These are phyloP conservation scores for Heterotilapia buettikoferi DNA, from an alignment of 2,113 vertebrate species.

Conservation along the genomic window DNA sequence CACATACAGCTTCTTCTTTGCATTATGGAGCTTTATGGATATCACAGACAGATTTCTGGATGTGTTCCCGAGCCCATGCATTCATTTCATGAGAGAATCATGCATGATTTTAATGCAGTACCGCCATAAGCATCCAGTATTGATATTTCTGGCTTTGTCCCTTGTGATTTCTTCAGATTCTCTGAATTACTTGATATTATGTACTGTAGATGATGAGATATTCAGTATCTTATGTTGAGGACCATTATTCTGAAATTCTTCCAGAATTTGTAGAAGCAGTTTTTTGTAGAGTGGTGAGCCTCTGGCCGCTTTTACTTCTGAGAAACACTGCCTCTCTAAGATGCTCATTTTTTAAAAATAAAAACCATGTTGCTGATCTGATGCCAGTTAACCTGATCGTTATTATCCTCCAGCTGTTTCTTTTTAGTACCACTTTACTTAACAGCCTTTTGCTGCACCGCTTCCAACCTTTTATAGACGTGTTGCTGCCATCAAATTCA, in stretches of 20 bases:
- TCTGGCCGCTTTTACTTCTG: background rate
- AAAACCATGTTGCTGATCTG: background rate
- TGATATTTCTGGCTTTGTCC: background rate
- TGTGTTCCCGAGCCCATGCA: background rate
- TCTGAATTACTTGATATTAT: background rate
- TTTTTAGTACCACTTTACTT: background rate
- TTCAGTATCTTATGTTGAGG: background rate
- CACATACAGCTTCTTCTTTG: background rate
- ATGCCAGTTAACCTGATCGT: background rate
- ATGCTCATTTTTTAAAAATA: background rate
- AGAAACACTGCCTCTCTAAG: background rate
- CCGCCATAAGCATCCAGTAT: background rate
- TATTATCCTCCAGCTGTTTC: background rate
- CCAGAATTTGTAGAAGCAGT: background rate
- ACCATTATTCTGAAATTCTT: background rate
- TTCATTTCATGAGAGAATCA: background rate
- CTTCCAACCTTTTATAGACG: background rate
- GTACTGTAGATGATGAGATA: background rate
- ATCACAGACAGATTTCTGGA: background rate
- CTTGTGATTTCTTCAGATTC: background rate
- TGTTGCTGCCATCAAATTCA: background rate
- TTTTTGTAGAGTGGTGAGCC: background rate
- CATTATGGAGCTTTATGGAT: background rate
- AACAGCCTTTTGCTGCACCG: background rate
- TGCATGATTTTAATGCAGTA: background rate